Evolutionary conservation across 2,888 invertebrate species (phyloP).

Genomic region (Tetropium fuscum): DNA sequence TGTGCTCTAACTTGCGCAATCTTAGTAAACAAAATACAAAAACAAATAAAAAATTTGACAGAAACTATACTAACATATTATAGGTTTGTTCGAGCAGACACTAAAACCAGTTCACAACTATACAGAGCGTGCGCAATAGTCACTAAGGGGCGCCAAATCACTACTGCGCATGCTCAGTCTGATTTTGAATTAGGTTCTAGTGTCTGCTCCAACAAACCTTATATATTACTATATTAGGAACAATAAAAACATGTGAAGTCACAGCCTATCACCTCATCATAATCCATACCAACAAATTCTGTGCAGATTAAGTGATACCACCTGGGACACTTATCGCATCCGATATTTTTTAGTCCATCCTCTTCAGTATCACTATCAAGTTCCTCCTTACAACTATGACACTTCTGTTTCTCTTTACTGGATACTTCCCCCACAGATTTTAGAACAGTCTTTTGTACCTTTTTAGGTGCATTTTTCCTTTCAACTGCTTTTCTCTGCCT

Average conservation of each 20-base stretch:
- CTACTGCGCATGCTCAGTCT: no score
- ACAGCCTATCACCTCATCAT: not conserved
- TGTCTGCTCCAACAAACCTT: no score
- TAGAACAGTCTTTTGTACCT: not conserved
- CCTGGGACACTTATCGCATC: not conserved
- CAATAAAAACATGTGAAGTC: not conserved
- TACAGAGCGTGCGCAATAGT: no score
- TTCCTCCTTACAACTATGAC: conserved; percentile 3
- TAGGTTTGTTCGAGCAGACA: no score
- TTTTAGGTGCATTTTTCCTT: not conserved
- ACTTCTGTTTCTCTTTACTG: conserved; percentile 3
- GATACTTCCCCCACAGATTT: not conserved
- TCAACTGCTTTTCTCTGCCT: not conserved
- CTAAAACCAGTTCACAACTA: no score
- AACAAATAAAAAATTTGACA: no score
- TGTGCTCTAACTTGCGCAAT: no score
- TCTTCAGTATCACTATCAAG: conserved; percentile 3
- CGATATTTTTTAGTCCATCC: not conserved
- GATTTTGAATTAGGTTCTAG: no score
- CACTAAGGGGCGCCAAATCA: no score
- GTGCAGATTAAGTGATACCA: conserved; percentile 3
- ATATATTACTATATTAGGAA: no score
- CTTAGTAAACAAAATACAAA: no score
- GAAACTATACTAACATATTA: no score
- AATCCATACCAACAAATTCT: conserved; percentile 1